Conservation (phyloP, 2,113 vertebrate genomes). For the Phocoena sinus region DNA sequence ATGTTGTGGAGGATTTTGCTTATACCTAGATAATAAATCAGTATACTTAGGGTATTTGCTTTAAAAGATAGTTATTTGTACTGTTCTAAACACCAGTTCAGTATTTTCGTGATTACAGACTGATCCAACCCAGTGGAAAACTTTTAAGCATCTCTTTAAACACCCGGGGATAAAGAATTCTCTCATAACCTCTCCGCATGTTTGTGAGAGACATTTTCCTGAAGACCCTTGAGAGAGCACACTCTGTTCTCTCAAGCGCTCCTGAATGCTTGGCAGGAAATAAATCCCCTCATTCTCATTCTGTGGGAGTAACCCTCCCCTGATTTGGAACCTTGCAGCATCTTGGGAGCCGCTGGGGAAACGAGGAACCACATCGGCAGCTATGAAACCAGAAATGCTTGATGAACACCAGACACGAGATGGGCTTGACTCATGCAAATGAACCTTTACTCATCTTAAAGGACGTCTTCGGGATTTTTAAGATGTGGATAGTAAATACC, state of each 20-base stretch:
- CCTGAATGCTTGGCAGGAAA: slow-evolving; percentile 45
- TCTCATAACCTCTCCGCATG: background rate
- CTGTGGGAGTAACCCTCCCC: slow-evolving; percentile 11
- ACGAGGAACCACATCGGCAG: slow-evolving; percentile 55
- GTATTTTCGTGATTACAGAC: background rate
- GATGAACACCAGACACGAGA: slow-evolving; percentile 44
- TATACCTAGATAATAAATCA: slow-evolving; percentile 44
- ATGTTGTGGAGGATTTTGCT: background rate
- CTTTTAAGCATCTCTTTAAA: background rate
- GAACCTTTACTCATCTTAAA: background rate
- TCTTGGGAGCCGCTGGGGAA: slow-evolving; percentile 69
- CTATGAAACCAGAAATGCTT: slow-evolving; percentile 23
- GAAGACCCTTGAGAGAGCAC: background rate
- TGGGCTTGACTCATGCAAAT: background rate
- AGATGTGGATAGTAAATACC: background rate
- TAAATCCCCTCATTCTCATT: slow-evolving; percentile 54
- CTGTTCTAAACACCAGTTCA: slow-evolving; percentile 45
- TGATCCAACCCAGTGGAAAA: background rate
- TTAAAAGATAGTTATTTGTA: slow-evolving; percentile 28
- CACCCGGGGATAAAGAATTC: background rate
- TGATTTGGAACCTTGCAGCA: slow-evolving; percentile 58
- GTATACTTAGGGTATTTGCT: slow-evolving; percentile 21
- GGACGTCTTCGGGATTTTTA: background rate
- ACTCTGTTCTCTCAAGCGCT: slow-evolving; percentile 57
- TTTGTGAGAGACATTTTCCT: slow-evolving; percentile 26